Evolutionary conservation across 2,113 vertebrate genomes (phyloP).

Genomic region (Sardina pilchardus): DNA sequence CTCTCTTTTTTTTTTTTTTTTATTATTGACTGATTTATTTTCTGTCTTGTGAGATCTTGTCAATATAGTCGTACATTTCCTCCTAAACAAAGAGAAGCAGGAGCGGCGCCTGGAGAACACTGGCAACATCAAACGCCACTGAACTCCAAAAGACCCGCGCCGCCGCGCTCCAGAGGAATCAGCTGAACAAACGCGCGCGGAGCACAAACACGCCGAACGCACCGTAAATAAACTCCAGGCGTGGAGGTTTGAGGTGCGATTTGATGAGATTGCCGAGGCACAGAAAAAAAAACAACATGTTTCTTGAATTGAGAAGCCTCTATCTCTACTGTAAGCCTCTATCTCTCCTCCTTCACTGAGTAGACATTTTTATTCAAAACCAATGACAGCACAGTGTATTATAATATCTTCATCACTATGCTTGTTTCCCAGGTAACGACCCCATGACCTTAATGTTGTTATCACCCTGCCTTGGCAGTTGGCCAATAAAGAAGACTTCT

Average conservation of each 20-base stretch:
- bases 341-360: background rate
- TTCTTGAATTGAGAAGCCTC: background rate
- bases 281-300: background rate
- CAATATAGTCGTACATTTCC: background rate
- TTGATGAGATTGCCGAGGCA: background rate
- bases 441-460: background rate
- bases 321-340: background rate
- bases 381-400: background rate
- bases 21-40: background rate
- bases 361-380: background rate
- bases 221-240: background rate
- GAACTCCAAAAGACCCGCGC: background rate
- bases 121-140: slow-evolving; percentile 2
- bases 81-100: background rate
- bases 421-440: background rate
- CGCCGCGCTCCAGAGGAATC: background rate
- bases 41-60: background rate
- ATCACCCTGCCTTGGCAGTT: background rate
- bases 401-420: background rate
- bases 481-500: background rate
- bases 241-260: background rate
- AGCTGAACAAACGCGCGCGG: background rate
- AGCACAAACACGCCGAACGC: background rate
- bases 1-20: too few species aligned
- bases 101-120: background rate